Percentiles rank a stretch among this genome's conserved stretches.
Conservation (phyloP, 2,888 invertebrate genomes). For the Busseola fusca region DNA sequence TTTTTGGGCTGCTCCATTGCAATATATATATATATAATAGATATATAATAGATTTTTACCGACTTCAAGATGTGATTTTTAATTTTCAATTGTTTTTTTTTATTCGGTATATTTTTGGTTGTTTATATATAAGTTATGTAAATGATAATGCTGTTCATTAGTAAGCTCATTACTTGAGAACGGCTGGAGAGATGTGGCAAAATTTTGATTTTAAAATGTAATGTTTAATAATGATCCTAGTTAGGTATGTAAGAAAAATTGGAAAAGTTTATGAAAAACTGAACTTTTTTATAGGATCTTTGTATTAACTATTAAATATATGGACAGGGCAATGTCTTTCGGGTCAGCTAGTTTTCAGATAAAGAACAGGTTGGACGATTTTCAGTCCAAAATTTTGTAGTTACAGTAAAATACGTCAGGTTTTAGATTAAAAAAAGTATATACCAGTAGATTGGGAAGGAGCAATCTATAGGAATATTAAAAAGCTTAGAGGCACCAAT, state of each 20-base stretch:
- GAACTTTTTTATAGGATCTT: background rate
- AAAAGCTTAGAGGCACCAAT: constrained; percentile 32
- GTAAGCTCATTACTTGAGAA: background rate
- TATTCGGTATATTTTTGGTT: background rate
- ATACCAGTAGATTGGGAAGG: background rate
- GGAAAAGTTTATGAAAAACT: background rate
- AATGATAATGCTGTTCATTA: background rate
- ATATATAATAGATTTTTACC: background rate
- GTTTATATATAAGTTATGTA: background rate
- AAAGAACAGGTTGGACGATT: background rate
- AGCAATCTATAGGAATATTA: background rate
- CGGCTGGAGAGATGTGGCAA: background rate
- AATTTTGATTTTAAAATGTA: background rate
- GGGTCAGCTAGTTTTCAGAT: background rate
- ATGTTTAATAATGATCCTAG: too few species aligned
- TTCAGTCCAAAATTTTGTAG: background rate
- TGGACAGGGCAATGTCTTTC: background rate
- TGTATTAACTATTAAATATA: background rate
- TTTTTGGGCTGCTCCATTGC: background rate
- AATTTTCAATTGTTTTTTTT: background rate
- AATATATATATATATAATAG: too few species aligned
- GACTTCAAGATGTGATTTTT: too few species aligned
- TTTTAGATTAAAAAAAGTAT: background rate
- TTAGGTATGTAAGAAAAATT: background rate
- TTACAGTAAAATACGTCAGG: background rate